phyloP scores from a whole-genome alignment of 1,140 invertebrate species.

The Ganaspis sp. region DNA sequence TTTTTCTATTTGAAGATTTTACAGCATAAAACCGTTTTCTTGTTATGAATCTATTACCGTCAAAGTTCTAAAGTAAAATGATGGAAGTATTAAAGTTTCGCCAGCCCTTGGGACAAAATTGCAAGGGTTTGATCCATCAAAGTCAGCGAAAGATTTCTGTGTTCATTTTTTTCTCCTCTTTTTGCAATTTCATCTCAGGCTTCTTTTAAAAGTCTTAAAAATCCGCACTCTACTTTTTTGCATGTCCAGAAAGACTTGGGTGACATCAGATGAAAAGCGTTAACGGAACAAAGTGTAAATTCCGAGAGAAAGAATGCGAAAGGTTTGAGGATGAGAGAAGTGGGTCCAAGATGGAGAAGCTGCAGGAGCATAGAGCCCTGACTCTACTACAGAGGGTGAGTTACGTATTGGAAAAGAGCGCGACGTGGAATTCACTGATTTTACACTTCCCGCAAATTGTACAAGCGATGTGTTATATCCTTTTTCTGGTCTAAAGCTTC shows the following conservation, averaged over 20 bases:
- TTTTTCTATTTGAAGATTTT: background rate
- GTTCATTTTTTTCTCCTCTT: background rate
- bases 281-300: constrained; percentile 33
- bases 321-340: background rate
- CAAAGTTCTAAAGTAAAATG: background rate
- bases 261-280: constrained; percentile 12
- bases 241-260: constrained; percentile 6
- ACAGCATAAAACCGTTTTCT: background rate
- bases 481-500: background rate
- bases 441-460: constrained; percentile 58
- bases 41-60: background rate
- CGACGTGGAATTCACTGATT: constrained; percentile 61
- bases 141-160: background rate
- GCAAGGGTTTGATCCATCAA: constrained; percentile 1
- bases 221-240: background rate
- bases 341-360: constrained; percentile 9
- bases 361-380: background rate
- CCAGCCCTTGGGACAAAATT: background rate
- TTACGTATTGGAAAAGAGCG: constrained; percentile 62
- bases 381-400: constrained; percentile 20
- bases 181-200: background rate
- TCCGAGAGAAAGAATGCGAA: constrained; percentile 21
- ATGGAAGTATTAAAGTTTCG: background rate
- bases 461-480: background rate
- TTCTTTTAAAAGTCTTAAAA: background rate